These are phyloP conservation scores for Andrena marginata DNA, from an alignment of 2,888 invertebrate species.

Conservation along the genomic window DNA sequence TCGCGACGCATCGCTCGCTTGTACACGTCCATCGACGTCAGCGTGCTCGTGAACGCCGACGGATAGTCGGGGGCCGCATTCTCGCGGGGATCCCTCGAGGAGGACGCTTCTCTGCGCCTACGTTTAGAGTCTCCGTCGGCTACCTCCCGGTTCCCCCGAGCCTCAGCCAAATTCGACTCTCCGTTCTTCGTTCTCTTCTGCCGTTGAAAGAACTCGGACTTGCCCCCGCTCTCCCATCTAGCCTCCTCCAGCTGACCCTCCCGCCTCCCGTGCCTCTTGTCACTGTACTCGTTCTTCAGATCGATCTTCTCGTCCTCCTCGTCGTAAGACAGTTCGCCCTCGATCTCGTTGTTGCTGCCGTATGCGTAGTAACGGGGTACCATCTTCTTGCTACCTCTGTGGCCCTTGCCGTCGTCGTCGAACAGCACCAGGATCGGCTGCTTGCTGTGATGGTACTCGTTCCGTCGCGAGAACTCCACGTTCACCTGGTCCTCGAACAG, in stretches of 20 bases:
- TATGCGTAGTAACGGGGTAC: slow-evolving; percentile 72
- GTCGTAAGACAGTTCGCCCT: slow-evolving; percentile 39
- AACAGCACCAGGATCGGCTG: slow-evolving; percentile 87
- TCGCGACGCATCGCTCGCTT: slow-evolving; percentile 72
- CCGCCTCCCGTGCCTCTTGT: slow-evolving; percentile 39
- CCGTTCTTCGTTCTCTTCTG: slow-evolving; percentile 54
- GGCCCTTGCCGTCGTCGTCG: slow-evolving; percentile 65
- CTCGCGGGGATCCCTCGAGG: background rate
- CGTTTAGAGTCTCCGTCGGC: slow-evolving; percentile 17
- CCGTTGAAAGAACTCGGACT: slow-evolving; percentile 57
- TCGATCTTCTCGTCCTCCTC: slow-evolving; percentile 53
- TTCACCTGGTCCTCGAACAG: slow-evolving; percentile 86
- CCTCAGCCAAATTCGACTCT: background rate
- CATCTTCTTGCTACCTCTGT: slow-evolving; percentile 44
- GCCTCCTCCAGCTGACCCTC: slow-evolving; percentile 63
- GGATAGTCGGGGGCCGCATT: slow-evolving; percentile 46
- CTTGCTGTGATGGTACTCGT: slow-evolving; percentile 86
- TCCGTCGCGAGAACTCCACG: slow-evolving; percentile 86
- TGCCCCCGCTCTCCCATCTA: slow-evolving; percentile 4
- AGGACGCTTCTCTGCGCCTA: slow-evolving; percentile 46
- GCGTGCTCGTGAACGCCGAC: slow-evolving; percentile 13
- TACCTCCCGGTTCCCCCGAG: background rate
- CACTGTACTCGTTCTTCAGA: slow-evolving; percentile 42
- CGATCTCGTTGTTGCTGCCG: slow-evolving; percentile 59
- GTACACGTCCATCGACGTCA: slow-evolving; percentile 78